phyloP scores from a whole-genome alignment of 1,140 invertebrate species.

The Mamestra configurata region DNA sequence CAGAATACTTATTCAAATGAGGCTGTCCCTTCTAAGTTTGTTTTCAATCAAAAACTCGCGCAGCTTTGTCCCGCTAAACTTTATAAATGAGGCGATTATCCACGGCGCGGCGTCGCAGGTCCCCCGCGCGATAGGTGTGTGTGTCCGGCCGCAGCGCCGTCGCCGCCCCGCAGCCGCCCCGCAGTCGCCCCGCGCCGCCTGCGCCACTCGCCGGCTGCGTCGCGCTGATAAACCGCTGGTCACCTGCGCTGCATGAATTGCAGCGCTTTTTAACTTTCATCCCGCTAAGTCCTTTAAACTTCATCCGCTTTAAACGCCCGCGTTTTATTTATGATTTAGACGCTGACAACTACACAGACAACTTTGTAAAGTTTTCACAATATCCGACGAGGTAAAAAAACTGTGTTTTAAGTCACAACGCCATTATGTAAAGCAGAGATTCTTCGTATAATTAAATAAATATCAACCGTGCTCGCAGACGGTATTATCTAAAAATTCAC shows the following conservation, averaged over 20 bases:
- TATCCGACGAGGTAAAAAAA: constrained; percentile 58
- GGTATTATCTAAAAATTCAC: constrained; percentile 40
- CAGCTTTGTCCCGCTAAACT: constrained; percentile 86
- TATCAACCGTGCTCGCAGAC: constrained; percentile 15
- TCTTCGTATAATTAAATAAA: constrained; percentile 45
- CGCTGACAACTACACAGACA: constrained; percentile 70
- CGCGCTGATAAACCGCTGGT: constrained; percentile 81
- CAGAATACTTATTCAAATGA: constrained; percentile 88
- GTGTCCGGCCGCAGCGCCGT: constrained; percentile 56
- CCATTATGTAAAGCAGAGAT: constrained; percentile 59
- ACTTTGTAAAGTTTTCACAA: constrained; percentile 64
- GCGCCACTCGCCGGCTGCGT: constrained; percentile 58
- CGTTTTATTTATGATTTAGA: constrained; percentile 82
- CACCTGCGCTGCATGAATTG: constrained; percentile 86
- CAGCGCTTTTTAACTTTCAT: constrained; percentile 86
- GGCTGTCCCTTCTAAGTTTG: constrained; percentile 87
- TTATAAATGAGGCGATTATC: constrained; percentile 88
- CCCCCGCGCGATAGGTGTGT: constrained; percentile 73
- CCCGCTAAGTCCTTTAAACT: constrained; percentile 80
- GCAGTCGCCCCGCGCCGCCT: constrained; percentile 51
- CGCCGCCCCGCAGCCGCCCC: constrained; percentile 54
- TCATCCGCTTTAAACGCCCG: constrained; percentile 78
- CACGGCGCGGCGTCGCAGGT: constrained; percentile 66
- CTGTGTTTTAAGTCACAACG: constrained; percentile 61
- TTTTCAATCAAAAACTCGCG: constrained; percentile 87